Percentiles rank a stretch among this genome's conserved stretches.
Conservation (phyloP, 2,113 vertebrate genomes). For the Percopsis transmontana region DNA sequence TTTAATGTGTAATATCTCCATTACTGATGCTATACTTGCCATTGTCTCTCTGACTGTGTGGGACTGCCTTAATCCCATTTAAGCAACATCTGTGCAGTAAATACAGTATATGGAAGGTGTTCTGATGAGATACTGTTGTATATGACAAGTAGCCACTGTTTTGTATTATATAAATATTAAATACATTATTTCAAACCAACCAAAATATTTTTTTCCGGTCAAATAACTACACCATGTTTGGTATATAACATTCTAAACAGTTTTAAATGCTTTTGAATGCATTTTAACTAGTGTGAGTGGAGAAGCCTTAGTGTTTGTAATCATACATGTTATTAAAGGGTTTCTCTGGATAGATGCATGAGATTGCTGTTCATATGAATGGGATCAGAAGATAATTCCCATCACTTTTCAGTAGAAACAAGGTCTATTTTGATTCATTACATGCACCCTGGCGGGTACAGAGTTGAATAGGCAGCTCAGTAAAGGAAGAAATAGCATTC, state of each 20-base stretch:
- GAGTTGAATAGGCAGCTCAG: conserved; percentile 38
- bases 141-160: conserved; percentile 1
- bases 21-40: conserved; percentile 18
- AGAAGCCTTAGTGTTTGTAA: conserved; percentile 33
- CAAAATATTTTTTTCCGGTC: conserved; percentile 6
- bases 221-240: conserved; percentile 10
- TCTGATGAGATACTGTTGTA: conserved; percentile 4
- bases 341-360: too few relatives aligned
- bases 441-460: conserved; percentile 29
- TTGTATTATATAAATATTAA: conserved; percentile 8
- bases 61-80: conserved; percentile 10
- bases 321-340: not conserved
- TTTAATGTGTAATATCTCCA: conserved; percentile 18
- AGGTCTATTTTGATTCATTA: conserved; percentile 40
- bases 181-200: not conserved
- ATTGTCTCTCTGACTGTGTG: not conserved
- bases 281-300: conserved; percentile 48
- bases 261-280: conserved; percentile 11
- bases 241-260: too few relatives aligned
- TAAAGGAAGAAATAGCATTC: conserved; percentile 35
- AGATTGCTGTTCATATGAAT: too few relatives aligned
- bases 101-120: conserved; percentile 2
- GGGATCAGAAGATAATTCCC: conserved; percentile 44
- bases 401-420: conserved; percentile 12
- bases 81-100: not conserved